phyloP scores from a whole-genome alignment of 2,113 vertebrate genomes.

The Oreocharis arfaki region DNA sequence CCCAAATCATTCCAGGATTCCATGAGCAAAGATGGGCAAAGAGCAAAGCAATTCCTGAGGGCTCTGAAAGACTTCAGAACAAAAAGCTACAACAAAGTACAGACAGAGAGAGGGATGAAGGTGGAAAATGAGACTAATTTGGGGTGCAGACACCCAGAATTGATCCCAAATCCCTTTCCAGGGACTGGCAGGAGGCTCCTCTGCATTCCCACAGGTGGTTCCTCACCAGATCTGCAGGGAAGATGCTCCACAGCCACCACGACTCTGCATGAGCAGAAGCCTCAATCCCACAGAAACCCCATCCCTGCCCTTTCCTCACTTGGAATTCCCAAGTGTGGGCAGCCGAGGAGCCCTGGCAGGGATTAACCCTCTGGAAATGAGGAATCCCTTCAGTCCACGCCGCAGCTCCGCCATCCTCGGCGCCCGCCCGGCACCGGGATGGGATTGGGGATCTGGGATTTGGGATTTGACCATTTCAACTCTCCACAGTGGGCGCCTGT shows the following conservation, averaged over 20 bases:
- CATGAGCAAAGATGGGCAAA: rapidly evolving
- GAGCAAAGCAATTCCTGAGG: neutral
- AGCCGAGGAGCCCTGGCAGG: neutral
- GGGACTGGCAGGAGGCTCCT: neutral
- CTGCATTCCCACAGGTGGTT: neutral
- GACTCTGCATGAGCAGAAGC: rapidly evolving
- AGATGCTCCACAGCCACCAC: rapidly evolving
- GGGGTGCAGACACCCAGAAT: neutral
- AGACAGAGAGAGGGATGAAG: neutral
- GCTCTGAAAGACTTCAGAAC: neutral
- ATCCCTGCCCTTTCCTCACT: neutral
- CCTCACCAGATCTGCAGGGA: neutral
- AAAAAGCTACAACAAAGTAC: neutral
- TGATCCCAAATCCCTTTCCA: rapidly evolving
- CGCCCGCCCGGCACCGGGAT: neutral
- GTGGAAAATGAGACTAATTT: rapidly evolving
- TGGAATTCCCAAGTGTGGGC: neutral
- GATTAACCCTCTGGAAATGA: neutral
- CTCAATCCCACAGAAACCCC: rapidly evolving
- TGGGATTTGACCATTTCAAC: conserved; percentile 7
- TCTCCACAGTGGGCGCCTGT: neutral
- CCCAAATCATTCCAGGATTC: neutral
- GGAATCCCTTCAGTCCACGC: neutral
- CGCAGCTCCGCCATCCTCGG: neutral
- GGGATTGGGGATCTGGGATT: neutral